Evolutionary conservation across 2,888 invertebrate genomes (phyloP).

Genomic region (Caenorhabditis zanzibari): DNA sequence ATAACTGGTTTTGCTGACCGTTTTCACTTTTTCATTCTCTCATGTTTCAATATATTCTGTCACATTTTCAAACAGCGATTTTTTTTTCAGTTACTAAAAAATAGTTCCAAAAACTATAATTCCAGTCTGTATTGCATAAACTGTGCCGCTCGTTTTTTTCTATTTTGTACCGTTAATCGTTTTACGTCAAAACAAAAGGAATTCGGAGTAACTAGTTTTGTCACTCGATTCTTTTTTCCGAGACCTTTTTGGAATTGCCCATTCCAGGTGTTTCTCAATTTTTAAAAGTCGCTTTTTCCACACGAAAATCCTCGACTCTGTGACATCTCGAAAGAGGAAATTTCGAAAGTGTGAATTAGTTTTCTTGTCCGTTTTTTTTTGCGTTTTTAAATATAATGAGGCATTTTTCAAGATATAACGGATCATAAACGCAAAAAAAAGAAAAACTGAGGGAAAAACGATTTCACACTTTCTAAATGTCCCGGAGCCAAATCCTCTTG

Average conservation of each 20-base stretch:
- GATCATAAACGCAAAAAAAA: too few species aligned
- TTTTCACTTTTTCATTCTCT: slow-evolving; percentile 45
- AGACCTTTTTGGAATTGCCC: slow-evolving; percentile 3
- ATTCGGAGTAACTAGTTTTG: slow-evolving; percentile 20
- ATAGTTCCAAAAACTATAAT: slow-evolving; percentile 49
- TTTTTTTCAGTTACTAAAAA: background rate
- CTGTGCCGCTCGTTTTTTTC: background rate
- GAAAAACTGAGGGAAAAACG: too few species aligned
- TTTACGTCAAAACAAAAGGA: slow-evolving; percentile 8
- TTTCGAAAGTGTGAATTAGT: too few species aligned
- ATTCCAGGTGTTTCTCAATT: background rate
- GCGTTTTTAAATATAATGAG: too few species aligned
- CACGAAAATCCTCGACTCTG: too few species aligned
- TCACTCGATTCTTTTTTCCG: background rate
- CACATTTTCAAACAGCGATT: background rate
- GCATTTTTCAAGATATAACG: too few species aligned
- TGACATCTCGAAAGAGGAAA: too few species aligned
- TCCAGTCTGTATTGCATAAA: slow-evolving; percentile 16
- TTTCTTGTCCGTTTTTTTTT: too few species aligned
- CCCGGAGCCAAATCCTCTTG: too few species aligned
- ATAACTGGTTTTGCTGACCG: slow-evolving; percentile 52
- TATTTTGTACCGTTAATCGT: slow-evolving; percentile 10
- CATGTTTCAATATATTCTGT: slow-evolving; percentile 11
- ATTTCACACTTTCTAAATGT: too few species aligned
- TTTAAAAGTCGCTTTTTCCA: slow-evolving; percentile 2